phyloP scores from a whole-genome alignment of 2,797 vertebrate genomes.

The Lithobates sylvaticus region DNA sequence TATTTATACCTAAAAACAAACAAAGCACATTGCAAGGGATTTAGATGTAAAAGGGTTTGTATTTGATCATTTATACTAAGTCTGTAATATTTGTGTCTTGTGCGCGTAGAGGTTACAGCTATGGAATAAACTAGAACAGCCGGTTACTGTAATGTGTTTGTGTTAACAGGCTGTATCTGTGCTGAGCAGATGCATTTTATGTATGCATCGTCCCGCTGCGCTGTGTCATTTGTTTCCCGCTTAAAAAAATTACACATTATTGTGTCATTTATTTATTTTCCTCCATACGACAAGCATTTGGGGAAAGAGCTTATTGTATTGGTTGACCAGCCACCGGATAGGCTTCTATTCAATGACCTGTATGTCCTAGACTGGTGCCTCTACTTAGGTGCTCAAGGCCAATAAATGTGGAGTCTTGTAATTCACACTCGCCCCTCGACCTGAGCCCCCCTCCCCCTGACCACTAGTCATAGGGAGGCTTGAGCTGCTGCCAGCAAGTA shows the following conservation, averaged over 20 bases:
- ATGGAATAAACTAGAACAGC: conserved; percentile 36
- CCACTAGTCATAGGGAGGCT: conserved; percentile 77
- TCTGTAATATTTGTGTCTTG: conserved; percentile 19
- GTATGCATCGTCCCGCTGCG: background rate
- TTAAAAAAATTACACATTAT: conserved; percentile 18
- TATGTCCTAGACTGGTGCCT: conserved; percentile 72
- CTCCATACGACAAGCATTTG: background rate
- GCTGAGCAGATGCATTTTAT: conserved; percentile 42
- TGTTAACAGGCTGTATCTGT: conserved; percentile 47
- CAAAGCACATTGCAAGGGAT: background rate
- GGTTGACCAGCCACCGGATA: conserved; percentile 68
- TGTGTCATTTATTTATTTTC: background rate
- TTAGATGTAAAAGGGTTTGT: conserved; percentile 8
- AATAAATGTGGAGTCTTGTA: conserved; percentile 74
- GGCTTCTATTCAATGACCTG: conserved; percentile 75
- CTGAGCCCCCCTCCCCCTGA: conserved; percentile 55
- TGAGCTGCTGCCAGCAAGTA: conserved; percentile 96
- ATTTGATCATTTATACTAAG: conserved; percentile 22
- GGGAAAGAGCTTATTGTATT: conserved; percentile 64
- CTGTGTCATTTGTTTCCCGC: conserved; percentile 5
- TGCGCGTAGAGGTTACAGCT: conserved; percentile 13
- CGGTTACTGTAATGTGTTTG: conserved; percentile 35
- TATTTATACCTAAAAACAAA: conserved; percentile 8
- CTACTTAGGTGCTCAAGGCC: conserved; percentile 79
- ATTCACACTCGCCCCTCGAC: conserved; percentile 72